Base-by-base conservation (phyloP, 2,113 vertebrate genomes). In the Gadus chalcogrammus region DNA sequence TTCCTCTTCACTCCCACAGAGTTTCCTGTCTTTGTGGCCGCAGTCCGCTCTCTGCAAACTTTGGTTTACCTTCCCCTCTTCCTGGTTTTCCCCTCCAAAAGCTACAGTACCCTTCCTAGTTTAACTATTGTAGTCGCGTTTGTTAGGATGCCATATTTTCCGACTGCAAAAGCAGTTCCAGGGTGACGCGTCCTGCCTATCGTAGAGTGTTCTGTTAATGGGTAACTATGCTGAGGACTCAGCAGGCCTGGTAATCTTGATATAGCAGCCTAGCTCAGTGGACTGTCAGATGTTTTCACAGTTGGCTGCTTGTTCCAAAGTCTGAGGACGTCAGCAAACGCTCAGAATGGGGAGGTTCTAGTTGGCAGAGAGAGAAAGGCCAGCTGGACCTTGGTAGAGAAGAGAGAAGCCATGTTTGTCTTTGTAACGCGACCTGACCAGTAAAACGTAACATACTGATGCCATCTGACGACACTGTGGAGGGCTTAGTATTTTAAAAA, bases 1-100 rank as follows among this genome's bases (percentile, higher is more conserved):
- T 77, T 53, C 68, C 76, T 56, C 59, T 5, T 68, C 35, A 20
- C 61, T 35, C 31, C 74, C n/a, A 28, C 42, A 3, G 64, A 58
- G 68, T 75, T 85, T 87, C 79, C 82, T 79, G 68, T 70, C 56
- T 78, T 72, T 76, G 64, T 12, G 42, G 61, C 80, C 75, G 66
- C 78, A 74, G 6, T 48, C 42, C 2, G 42, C 11, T 48, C 20
- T 77, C 67, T 73, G 59, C 60, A 71, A 61, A 77, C 55, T 18
- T 62, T 22, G 1, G 13, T 60, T 77, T 75, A 70, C 42, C 2
- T 48, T 48, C 42, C 42, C 12, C 42, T 13, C 42, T 48, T 48
- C 42, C 42, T 48, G 8, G 42, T 48, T 48, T 7, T 35, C 31
- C 6, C 31, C 31, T 62, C 63, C 63, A 74, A 67, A 55, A 15